Percentiles rank a stretch among this genome's conserved stretches.
Evolutionary conservation across 1,140 invertebrate species (phyloP).

Genomic region (Pseudachorutes palmiensis): DNA sequence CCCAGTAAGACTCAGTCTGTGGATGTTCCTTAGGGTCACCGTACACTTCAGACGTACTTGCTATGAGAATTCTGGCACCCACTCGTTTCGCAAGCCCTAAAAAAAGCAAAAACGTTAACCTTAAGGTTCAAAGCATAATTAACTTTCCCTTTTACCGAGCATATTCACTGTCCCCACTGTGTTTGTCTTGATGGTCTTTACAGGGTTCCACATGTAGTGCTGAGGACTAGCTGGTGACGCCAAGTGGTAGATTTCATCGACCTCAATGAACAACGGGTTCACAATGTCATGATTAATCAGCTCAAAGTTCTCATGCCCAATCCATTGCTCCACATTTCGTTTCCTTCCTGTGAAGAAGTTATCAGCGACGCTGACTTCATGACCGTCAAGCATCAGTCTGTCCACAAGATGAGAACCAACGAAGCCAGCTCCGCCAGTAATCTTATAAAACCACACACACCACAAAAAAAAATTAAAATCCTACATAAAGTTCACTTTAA

Average conservation of each 20-base stretch:
- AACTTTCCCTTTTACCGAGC: constrained; percentile 61
- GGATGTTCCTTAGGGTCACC: constrained; percentile 95
- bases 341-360: constrained; percentile 98
- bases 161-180: constrained; percentile 99
- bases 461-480: constrained; percentile 18
- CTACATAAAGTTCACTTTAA: neutral
- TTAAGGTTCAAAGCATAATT: too few species aligned
- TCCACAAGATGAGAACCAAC: constrained; percentile 98
- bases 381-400: constrained; percentile 86
- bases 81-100: constrained; percentile 83
- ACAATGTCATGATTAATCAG: constrained; percentile 98
- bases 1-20: constrained; percentile 94
- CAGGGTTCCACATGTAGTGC: constrained; percentile 99
- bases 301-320: constrained; percentile 98
- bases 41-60: constrained; percentile 97
- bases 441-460: too few species aligned
- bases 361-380: constrained; percentile 96
- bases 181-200: constrained; percentile 99
- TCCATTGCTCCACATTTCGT: constrained; percentile 96
- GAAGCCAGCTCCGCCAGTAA: constrained; percentile 97
- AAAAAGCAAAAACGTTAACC: constrained; percentile 2
- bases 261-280: constrained; percentile 94
- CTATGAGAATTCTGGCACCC: constrained; percentile 86
- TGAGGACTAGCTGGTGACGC: constrained; percentile 97
- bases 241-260: constrained; percentile 98